A percentile compares a stretch with the other conserved stretches of the same genome.
Evolutionary conservation across 1,140 invertebrate genomes (phyloP).

Genomic region (Halictus rubicundus): DNA sequence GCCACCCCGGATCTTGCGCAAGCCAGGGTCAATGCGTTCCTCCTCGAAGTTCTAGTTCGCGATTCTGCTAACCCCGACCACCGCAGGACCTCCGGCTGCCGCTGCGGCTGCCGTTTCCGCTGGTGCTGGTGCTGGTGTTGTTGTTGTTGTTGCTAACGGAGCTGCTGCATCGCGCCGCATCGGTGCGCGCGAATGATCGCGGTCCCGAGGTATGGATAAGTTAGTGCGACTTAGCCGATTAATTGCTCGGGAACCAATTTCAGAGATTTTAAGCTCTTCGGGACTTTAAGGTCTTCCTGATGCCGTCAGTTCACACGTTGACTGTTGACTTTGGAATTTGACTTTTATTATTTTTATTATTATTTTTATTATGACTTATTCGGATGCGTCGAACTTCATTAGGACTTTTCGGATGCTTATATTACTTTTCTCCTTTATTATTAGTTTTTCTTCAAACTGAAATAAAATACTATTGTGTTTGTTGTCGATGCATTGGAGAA

Average conservation of each 20-base stretch:
- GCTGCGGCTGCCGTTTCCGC: background rate
- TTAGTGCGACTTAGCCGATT: slow-evolving; percentile 14
- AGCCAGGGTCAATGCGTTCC: slow-evolving; percentile 54
- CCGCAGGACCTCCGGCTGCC: background rate
- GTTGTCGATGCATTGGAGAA: no score
- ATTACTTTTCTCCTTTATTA: no score
- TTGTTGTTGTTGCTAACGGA: background rate
- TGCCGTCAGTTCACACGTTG: no score
- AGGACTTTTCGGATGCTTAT: no score
- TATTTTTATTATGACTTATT: no score
- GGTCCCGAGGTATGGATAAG: slow-evolving; percentile 19
- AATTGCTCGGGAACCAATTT: background rate
- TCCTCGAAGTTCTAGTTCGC: slow-evolving; percentile 59
- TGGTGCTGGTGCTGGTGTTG: background rate
- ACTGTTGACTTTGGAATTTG: no score
- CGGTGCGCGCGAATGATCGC: background rate
- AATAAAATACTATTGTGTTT: no score
- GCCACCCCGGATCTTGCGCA: slow-evolving; percentile 16
- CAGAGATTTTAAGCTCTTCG: no score
- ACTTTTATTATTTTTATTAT: no score
- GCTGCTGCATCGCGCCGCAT: background rate
- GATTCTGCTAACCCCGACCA: slow-evolving; percentile 33
- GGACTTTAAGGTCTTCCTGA: no score
- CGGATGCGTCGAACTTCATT: no score
- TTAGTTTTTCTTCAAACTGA: no score